Conservation (phyloP, 2,113 vertebrate genomes). For the Patagioenas fasciata region DNA sequence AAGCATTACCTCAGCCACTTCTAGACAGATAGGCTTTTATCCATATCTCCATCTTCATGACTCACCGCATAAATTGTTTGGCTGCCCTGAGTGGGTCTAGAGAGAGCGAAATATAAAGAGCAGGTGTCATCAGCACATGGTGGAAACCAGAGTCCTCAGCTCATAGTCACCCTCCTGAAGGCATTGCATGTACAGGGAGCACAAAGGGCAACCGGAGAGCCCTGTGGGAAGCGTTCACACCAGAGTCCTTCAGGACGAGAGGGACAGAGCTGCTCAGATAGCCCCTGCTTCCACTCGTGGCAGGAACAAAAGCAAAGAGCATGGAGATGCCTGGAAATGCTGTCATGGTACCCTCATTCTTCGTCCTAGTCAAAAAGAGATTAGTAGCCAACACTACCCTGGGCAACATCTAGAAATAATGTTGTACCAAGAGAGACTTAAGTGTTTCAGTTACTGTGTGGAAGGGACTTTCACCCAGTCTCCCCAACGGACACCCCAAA, state of each 20-base stretch:
- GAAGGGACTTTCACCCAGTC: background rate
- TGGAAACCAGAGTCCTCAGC: background rate
- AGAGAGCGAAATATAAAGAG: background rate
- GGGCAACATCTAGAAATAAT: background rate
- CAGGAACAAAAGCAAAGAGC: background rate
- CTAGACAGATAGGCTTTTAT: conserved; percentile 41
- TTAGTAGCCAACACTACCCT: background rate
- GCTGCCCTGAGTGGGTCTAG: background rate
- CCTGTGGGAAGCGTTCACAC: background rate
- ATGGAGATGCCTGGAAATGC: background rate
- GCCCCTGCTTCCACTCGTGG: background rate
- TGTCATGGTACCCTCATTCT: background rate
- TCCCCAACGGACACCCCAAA: background rate
- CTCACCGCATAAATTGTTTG: background rate
- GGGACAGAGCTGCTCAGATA: background rate
- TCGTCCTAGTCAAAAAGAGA: background rate
- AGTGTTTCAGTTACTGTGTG: background rate
- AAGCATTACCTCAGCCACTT: conserved; percentile 49
- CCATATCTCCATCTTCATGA: conserved; percentile 23
- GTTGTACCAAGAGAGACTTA: background rate
- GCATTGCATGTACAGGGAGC: background rate
- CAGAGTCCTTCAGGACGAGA: background rate
- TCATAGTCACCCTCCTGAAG: background rate
- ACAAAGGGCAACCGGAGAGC: fast-evolving
- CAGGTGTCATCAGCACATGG: background rate